Evolutionary conservation across 2,888 invertebrate species (phyloP), one percentile per base, ranked within the genome.

Genomic region (Halictus quadricinctus): DNA sequence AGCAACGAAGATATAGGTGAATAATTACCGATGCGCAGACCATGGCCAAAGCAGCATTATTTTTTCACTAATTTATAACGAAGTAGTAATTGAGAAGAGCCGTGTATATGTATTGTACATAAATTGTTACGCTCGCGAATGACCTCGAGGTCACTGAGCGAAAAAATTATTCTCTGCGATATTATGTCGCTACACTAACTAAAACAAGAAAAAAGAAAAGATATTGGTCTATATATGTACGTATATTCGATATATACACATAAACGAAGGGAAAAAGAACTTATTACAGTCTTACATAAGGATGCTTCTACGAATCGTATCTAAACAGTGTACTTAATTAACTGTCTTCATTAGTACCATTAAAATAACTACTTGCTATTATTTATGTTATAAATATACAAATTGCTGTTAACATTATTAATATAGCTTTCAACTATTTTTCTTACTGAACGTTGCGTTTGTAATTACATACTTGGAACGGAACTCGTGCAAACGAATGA

Each of bases 21-120:
- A 81, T 90, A 82, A 89, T 90, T 87, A 90, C 81, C 77, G 69
- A 87, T 88, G 88, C 80, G 89, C 88, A 90, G 85, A 90, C 90
- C 87, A 89, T 90, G 90, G 93, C 94, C 93, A 94, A 94, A 94
- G 94, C 94, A 94, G 93, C 93, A 93, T 94, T 94, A 94, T 94
- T 94, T 94, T 94, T 94, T 93, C 94, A 94, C 93, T 93, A 91
- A 93, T 92, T 93, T 92, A 91, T 93, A 93, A 91, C 74, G 79
- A 89, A 81, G 79, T 86, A 89, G 84, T 69, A 80, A 80, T 83
- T 36, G 83, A 75, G 82, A 76, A 64, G 85, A 82, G 81, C 80
- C 77, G 77, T 88, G 85, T 92, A 87, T 92, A 92, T 91, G 89
- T 91, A 91, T 88, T 93, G 92, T 93, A 93, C 79, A 93, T 93